phyloP scores from a whole-genome alignment of 2,888 invertebrate species.

The Eilema griseolum region DNA sequence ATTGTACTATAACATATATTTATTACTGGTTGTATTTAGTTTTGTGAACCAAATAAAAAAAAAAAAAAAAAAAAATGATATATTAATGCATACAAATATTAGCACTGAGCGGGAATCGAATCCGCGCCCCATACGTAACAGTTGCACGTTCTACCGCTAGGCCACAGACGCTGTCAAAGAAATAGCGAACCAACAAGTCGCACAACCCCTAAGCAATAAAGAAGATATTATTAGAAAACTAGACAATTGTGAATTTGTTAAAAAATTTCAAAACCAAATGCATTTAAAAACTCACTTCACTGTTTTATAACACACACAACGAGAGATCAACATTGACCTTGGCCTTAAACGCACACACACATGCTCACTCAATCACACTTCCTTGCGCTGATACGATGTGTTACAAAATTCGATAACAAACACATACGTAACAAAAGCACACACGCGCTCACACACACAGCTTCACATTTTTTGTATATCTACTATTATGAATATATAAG shows the following conservation, averaged over 20 bases:
- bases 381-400: not conserved
- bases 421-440: constrained; percentile 2
- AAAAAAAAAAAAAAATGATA: too few species aligned
- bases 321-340: constrained; percentile 53
- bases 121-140: too few species aligned
- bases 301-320: constrained; percentile 27
- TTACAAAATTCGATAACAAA: not conserved
- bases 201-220: not conserved
- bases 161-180: too few species aligned
- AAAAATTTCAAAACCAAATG: not conserved
- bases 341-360: constrained; percentile 52
- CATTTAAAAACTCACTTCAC: constrained; percentile 21
- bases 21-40: too few species aligned
- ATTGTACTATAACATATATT: too few species aligned
- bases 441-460: not conserved
- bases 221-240: not conserved
- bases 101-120: too few species aligned
- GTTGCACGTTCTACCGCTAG: too few species aligned
- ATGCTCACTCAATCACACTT: constrained; percentile 4
- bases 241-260: not conserved
- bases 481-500: not conserved
- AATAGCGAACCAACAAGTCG: too few species aligned
- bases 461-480: not conserved
- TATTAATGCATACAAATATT: too few species aligned
- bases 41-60: too few species aligned